These are phyloP conservation scores for Endotricha flammealis DNA, from an alignment of 2,888 invertebrate genomes.

Conservation along the genomic window DNA sequence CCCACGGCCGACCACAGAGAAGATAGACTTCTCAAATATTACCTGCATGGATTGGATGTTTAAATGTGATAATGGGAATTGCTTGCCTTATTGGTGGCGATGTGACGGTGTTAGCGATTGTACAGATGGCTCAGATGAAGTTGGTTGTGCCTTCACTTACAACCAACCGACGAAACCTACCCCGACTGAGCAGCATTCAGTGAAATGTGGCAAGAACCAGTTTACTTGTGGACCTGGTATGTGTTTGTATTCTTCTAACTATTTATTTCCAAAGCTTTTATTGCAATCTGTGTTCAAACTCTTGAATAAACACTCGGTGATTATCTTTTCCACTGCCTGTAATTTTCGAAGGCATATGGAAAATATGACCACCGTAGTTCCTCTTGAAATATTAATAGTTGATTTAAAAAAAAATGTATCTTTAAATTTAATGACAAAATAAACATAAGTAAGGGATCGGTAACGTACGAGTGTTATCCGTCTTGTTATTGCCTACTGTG, in stretches of 20 bases:
- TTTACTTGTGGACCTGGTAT: constrained; percentile 67
- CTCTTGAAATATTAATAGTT: no score
- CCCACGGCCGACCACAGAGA: constrained; percentile 41
- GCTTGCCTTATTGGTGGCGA: constrained; percentile 88
- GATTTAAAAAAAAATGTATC: no score
- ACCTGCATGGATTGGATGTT: constrained; percentile 89
- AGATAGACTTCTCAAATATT: constrained; percentile 46
- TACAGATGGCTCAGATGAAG: constrained; percentile 85
- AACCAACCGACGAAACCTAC: constrained; percentile 35
- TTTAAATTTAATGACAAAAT: no score
- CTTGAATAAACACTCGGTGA: no score
- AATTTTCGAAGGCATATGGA: no score
- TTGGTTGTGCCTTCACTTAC: constrained; percentile 69
- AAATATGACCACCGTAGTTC: no score
- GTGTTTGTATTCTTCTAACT: constrained; percentile 15
- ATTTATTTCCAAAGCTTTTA: no score
- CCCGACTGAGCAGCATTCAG: constrained; percentile 33
- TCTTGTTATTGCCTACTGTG: no score
- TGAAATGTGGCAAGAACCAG: constrained; percentile 54
- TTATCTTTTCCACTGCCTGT: no score
- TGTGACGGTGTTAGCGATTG: constrained; percentile 88
- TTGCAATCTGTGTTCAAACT: no score
- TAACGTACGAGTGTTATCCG: no score
- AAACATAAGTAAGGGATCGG: no score
- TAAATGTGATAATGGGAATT: constrained; percentile 82